Evolutionary conservation across 2,888 invertebrate genomes (phyloP).

Genomic region (Mongoloraphidia duomilia): DNA sequence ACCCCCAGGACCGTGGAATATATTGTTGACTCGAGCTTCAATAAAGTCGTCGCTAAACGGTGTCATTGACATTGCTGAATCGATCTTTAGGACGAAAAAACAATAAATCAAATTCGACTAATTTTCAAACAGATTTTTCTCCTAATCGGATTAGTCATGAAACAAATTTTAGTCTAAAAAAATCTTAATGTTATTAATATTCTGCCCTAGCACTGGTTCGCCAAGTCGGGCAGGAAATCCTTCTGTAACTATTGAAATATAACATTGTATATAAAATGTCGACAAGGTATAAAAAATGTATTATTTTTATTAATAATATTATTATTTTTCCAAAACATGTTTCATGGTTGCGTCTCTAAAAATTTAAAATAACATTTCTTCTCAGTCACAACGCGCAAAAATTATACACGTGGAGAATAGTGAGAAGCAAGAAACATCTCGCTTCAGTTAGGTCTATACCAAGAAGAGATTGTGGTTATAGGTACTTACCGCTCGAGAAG

Average conservation of each 20-base stretch:
- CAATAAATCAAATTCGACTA: constrained; percentile 1
- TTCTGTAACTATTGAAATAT: too few relatives aligned
- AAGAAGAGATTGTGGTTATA: constrained; percentile 1
- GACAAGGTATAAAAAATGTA: too few relatives aligned
- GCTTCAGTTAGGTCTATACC: neutral
- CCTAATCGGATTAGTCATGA: neutral
- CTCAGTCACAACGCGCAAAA: too few relatives aligned
- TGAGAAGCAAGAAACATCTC: too few relatives aligned
- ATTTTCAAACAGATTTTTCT: neutral
- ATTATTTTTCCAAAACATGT: neutral
- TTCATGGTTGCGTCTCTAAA: too few relatives aligned
- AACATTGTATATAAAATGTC: too few relatives aligned
- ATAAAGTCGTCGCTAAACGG: constrained; percentile 79
- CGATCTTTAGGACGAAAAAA: constrained; percentile 44
- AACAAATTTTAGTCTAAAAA: neutral
- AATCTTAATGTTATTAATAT: neutral
- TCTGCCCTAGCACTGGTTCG: too few relatives aligned
- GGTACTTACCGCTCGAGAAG: constrained; percentile 75
- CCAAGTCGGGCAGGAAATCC: too few relatives aligned
- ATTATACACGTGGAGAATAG: too few relatives aligned
- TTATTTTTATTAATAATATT: neutral
- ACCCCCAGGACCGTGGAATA: constrained; percentile 56
- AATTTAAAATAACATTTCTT: too few relatives aligned
- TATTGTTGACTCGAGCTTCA: constrained; percentile 62
- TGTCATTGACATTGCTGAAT: constrained; percentile 85